Conservation (phyloP, 1,140 invertebrate genomes). For the Drosophila ironensis region DNA sequence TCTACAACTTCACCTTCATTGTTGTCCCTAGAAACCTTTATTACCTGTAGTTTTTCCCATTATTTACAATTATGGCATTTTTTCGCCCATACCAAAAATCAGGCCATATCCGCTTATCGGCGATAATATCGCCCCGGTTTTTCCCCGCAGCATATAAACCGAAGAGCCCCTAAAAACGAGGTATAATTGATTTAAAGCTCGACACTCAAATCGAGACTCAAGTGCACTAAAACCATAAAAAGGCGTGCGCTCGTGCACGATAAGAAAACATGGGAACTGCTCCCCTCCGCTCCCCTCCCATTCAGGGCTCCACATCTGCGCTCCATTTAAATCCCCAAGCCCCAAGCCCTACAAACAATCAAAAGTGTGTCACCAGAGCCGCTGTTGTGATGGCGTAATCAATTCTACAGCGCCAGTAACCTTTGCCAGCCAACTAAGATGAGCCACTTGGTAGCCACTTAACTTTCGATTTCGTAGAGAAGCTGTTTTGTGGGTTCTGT, state of each 20-base stretch:
- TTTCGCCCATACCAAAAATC: constrained; percentile 18
- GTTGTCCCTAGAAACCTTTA: too few relatives aligned
- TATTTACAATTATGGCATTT: too few relatives aligned
- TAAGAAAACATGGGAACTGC: neutral
- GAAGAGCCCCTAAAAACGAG: neutral
- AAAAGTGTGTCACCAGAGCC: constrained; percentile 25
- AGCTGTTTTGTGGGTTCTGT: constrained; percentile 49
- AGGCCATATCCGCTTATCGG: constrained; percentile 13
- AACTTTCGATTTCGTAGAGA: constrained; percentile 62
- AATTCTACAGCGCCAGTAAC: constrained; percentile 47
- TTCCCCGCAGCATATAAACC: constrained; percentile 7
- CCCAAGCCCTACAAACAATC: neutral
- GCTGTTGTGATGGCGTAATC: constrained; percentile 39
- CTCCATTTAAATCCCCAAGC: constrained; percentile 2
- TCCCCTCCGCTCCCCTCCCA: constrained; percentile 3
- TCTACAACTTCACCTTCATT: too few relatives aligned
- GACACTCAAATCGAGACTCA: constrained; percentile 7
- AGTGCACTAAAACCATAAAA: constrained; percentile 36
- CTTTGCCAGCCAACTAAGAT: constrained; percentile 20
- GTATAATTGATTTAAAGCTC: constrained; percentile 7
- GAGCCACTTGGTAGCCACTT: constrained; percentile 58
- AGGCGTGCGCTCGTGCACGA: neutral
- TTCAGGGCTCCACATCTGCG: neutral
- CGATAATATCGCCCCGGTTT: constrained; percentile 29
- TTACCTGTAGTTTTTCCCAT: too few relatives aligned